Percentiles rank a stretch among this genome's conserved stretches.
Evolutionary conservation across 2,113 vertebrate species (phyloP).

Genomic region (Triplophysa siluroides): DNA sequence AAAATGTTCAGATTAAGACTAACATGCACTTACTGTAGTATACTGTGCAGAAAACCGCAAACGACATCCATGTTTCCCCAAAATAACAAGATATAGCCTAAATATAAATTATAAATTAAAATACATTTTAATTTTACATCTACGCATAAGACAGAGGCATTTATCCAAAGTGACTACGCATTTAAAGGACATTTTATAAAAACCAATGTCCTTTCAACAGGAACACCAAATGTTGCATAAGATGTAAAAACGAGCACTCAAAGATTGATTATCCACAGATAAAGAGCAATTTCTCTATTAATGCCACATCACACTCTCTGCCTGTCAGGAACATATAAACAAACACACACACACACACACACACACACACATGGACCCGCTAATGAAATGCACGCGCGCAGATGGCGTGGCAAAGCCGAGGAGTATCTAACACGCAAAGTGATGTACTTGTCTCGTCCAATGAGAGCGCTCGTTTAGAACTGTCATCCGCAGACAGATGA

Average conservation of each 20-base stretch:
- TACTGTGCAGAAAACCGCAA: too few species aligned
- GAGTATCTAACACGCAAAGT: conserved; percentile 69
- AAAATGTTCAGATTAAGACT: too few species aligned
- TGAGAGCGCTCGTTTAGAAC: conserved; percentile 74
- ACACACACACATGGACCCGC: conserved; percentile 55
- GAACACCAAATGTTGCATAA: too few species aligned
- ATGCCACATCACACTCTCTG: not conserved
- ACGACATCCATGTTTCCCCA: too few species aligned
- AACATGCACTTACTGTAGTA: too few species aligned
- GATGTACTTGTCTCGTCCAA: conserved; percentile 76
- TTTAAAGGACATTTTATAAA: too few species aligned
- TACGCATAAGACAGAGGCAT: too few species aligned
- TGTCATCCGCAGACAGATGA: conserved; percentile 45
- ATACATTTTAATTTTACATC: too few species aligned
- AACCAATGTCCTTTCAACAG: too few species aligned
- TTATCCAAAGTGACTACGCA: too few species aligned
- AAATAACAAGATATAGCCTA: too few species aligned
- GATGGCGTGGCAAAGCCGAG: conserved; percentile 67
- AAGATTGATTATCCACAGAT: not conserved
- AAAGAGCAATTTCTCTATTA: not conserved
- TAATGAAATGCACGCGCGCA: conserved; percentile 63
- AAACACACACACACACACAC: conserved; percentile 22
- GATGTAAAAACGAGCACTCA: not conserved
- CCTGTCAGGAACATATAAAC: conserved; percentile 64
- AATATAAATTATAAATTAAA: too few species aligned